Base-by-base conservation (phyloP, 2,888 invertebrate genomes). In the Shargacucullia verbasci region DNA sequence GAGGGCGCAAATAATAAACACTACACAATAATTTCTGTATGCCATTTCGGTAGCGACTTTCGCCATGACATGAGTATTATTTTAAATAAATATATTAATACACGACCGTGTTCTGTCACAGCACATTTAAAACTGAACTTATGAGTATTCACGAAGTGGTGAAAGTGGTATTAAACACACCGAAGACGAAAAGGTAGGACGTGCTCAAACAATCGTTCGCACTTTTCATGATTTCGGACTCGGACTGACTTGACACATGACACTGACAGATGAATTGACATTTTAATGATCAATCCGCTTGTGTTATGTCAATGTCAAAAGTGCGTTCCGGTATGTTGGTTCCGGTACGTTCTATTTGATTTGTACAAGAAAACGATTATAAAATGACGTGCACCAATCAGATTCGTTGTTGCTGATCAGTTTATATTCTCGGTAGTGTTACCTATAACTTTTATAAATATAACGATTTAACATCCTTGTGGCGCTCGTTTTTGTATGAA, bases 1-100 rank as follows among this genome's bases (percentile, higher is more conserved):
- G 68, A 93, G 81, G 80, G 91, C 85, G 76, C 89, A 92, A 85
- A 91, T 87, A 82, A 92, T 86, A 89, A 93, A 89, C 86, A 93
- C 89, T 86, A 90, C 87, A 91, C 89, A 92, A 78, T 85, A 89
- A 82, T 92, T 92, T 86, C 85, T 90, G 71, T 83, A 85, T 73
- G 85, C 88, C 93, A 93, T 92, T 83, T 85, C 84, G 49, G 78
- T 74, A 70, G 68, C 64, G 58, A 73, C 74, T 64, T 66, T 78
- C 62, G 78, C 78, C 82, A 84, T 83, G 73, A 76, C 85, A 83
- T 82, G 62, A 71, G 78, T 79, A 76, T 73, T 79, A 76, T 73
- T 64, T 49, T 50, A 72, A 57, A 54, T 59, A 61, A 55, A 58
- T 46, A 56, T 45, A 33, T 46, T 43, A 59, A 47, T 13, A 52